A percentile compares a stretch with the other conserved stretches of the same genome.
Evolutionary conservation across 1,140 invertebrate genomes (phyloP).

Genomic region (Nephotettix cincticeps): DNA sequence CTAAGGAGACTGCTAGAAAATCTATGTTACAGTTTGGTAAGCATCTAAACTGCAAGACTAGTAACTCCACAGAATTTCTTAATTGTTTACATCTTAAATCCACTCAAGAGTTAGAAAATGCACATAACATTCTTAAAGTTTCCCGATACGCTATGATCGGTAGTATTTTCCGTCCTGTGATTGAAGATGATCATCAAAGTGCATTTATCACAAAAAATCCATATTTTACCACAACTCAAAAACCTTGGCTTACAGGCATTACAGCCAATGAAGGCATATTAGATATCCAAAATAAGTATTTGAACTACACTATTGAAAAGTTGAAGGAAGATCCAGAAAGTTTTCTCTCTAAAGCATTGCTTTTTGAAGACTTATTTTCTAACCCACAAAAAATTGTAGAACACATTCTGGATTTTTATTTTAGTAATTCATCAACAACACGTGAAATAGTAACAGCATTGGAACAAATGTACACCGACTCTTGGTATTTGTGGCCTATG

Average conservation of each 20-base stretch:
- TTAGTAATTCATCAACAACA: background rate
- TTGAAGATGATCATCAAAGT: background rate
- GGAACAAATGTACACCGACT: background rate
- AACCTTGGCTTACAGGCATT: conserved; percentile 1
- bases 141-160: background rate
- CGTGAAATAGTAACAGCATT: background rate
- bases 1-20: background rate
- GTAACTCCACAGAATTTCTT: background rate
- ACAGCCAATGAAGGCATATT: background rate
- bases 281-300: background rate
- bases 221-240: background rate
- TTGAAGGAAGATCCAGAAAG: background rate
- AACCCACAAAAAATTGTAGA: background rate
- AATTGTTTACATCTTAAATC: background rate
- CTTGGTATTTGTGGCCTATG: background rate
- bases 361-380: conserved; percentile 1
- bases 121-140: background rate
- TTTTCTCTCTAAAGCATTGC: background rate
- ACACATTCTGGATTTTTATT: background rate
- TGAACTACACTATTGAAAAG: background rate
- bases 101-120: background rate
- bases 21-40: background rate
- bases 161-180: background rate
- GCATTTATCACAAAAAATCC: background rate
- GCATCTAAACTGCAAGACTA: background rate